Base-by-base conservation (phyloP, 2,888 invertebrate species). In the Neoscelio sp. region DNA sequence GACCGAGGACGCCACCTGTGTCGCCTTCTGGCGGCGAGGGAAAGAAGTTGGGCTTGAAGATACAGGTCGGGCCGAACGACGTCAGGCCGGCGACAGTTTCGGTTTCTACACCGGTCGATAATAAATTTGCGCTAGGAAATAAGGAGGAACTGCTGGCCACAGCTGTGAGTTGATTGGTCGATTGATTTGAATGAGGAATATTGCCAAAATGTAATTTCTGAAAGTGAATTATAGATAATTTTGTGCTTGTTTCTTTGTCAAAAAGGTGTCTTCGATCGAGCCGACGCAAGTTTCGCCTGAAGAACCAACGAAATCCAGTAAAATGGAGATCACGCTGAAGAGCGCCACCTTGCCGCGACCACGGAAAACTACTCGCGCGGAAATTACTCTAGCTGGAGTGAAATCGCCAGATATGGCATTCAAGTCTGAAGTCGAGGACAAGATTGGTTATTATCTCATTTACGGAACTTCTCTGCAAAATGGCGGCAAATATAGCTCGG, bases 281-380 rank as follows among this genome's bases (percentile, higher is more conserved):
- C 46, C 52, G 79, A 81, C 12, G 40, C 44, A 33, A 40, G 68
- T 17, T 60, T 76, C 13, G 3, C 18, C 76, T 8, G 88, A 87
- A 0, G 88, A 89, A 46, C 86, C 87, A 15, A 89, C 87, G 38
- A 92, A 94, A 88, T 93, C 93, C 1, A 93, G 94, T 10, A 93
- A 93, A 17, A 93, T 94, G 82, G 94, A 94, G 82, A 94, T 94
- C 62, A 93, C 93, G 0, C 88, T 94, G 20, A 94, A 94, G 86
- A 94, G 94, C 70, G 94, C 94, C 0, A 94, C 94, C 0, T 89
- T 94, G 78, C 94, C 94, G 2, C 91, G 94, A 80, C 87, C 86
- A 1, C 91, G 94, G 23, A 94, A 94, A 85, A 93, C 93, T 2
- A 92, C 93, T 44, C 94, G 93, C 89, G 93, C 94, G 0, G 93